Percentiles rank a stretch among this genome's conserved stretches.
phyloP scores from a whole-genome alignment of 2,113 vertebrate genomes.

The Cyanoliseus patagonus region DNA sequence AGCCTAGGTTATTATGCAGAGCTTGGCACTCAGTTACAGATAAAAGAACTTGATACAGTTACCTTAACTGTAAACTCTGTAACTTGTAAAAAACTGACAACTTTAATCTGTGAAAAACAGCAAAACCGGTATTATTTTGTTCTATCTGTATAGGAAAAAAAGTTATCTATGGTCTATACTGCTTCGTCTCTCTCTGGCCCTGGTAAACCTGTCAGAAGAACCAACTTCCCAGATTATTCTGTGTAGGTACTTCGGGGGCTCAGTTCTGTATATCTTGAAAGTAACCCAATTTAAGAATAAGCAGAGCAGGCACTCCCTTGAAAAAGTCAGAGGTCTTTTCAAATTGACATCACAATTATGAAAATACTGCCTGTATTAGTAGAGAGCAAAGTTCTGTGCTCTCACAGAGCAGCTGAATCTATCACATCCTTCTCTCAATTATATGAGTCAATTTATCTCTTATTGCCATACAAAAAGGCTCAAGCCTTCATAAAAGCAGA shows the following conservation, averaged over 20 bases:
- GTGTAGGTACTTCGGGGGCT: neutral
- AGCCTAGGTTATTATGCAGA: neutral
- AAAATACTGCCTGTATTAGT: neutral
- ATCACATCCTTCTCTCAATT: neutral
- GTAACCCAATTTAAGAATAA: neutral
- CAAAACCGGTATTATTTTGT: neutral
- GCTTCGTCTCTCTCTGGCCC: neutral
- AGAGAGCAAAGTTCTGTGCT: neutral
- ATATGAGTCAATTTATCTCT: neutral
- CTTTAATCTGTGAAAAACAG: neutral
- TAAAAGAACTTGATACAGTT: neutral
- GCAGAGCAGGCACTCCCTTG: neutral
- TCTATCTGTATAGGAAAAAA: neutral
- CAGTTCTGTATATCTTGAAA: neutral
- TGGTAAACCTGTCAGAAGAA: neutral
- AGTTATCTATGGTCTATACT: neutral
- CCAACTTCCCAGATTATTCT: neutral
- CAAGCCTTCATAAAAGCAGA: neutral
- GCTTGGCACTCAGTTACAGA: neutral
- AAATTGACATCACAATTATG: neutral
- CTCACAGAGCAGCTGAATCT: neutral
- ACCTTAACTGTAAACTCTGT: neutral
- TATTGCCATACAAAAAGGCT: neutral
- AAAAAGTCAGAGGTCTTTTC: neutral
- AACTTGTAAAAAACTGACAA: neutral